phyloP scores from a whole-genome alignment of 2,888 invertebrate species.

The Tigriopus californicus region DNA sequence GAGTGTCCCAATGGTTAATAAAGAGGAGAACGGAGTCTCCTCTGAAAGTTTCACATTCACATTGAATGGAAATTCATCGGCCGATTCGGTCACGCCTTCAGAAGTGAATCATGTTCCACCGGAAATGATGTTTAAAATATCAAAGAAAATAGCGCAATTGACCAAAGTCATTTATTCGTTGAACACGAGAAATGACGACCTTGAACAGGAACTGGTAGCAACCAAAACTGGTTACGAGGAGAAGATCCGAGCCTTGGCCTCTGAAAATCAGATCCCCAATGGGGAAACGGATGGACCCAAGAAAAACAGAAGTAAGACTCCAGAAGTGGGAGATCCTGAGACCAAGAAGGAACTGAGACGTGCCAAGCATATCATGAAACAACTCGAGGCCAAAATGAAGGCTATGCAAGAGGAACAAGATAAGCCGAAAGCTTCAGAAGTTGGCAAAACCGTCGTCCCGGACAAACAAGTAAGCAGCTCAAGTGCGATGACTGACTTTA shows the following conservation, averaged over 20 bases:
- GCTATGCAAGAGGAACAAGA: background rate
- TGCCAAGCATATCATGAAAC: background rate
- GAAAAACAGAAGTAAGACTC: no score
- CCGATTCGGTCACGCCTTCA: no score
- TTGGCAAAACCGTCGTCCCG: background rate
- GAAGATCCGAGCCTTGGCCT: background rate
- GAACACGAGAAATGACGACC: conserved; percentile 15
- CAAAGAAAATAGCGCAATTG: conserved; percentile 20
- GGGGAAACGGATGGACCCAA: no score
- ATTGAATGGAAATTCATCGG: conserved; percentile 21
- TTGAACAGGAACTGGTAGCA: background rate
- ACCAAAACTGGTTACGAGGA: background rate
- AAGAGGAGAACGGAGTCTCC: no score
- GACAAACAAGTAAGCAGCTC: conserved; percentile 1
- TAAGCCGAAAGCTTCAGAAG: background rate
- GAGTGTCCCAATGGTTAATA: no score
- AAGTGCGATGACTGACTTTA: no score
- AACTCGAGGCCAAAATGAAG: background rate
- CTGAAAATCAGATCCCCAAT: no score
- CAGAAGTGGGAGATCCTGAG: no score
- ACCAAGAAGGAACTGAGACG: background rate
- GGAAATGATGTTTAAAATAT: conserved; percentile 20
- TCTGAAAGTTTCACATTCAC: background rate
- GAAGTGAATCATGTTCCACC: conserved; percentile 16
- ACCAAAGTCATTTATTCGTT: conserved; percentile 19